Evolutionary conservation across 2,888 invertebrate genomes (phyloP), one percentile per base, ranked within the genome.

Genomic region (Nemotelus pantherinus): DNA sequence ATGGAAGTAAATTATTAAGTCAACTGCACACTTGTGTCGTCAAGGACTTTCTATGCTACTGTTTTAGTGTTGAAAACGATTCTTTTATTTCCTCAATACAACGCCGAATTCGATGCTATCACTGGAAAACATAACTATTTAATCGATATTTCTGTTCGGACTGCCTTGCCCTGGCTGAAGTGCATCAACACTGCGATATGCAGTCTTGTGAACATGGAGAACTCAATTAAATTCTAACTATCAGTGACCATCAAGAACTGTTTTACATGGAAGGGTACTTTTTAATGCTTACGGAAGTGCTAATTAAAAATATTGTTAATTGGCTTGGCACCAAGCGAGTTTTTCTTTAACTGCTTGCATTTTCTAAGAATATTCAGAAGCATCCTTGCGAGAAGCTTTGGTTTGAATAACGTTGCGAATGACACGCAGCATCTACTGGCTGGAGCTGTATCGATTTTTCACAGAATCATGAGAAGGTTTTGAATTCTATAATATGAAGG

Each of bases 381-480:
- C 45, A 9, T 25, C 39, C 67, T 50, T 50, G 58, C 44, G 10
- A 72, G 58, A 10, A 57, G 25, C 25, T 25, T 25, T 25, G 25
- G 25, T 25, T 25, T 25, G 25, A 25, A 25, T 25, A 25, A 1
- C 25, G 25, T 25, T 25, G 25, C 25, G 25, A 25, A 25, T 25
- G 25, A 25, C 25, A 25, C 45, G 9, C 76, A 76, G 76, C 76
- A 53, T 76, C 76, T 65, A 44, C 43, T 3, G 25, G 4, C 41
- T 76, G 76, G 41, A 76, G 65, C 76, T 41, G 41, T 76, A 76
- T 76, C 55, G 76, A 76, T 76, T 76, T 75, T 76, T 58, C 43
- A 7, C 63, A 41, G 43, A 25, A 3, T 41, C 55, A 9, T 43
- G n/a, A 44, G 43, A 6, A 48, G 0, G 53, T 64, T 55, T 50